A percentile compares a stretch with the other conserved stretches of the same genome.
Evolutionary conservation across 2,113 vertebrate species (phyloP).

Genomic region (Tragelaphus imberbis): DNA sequence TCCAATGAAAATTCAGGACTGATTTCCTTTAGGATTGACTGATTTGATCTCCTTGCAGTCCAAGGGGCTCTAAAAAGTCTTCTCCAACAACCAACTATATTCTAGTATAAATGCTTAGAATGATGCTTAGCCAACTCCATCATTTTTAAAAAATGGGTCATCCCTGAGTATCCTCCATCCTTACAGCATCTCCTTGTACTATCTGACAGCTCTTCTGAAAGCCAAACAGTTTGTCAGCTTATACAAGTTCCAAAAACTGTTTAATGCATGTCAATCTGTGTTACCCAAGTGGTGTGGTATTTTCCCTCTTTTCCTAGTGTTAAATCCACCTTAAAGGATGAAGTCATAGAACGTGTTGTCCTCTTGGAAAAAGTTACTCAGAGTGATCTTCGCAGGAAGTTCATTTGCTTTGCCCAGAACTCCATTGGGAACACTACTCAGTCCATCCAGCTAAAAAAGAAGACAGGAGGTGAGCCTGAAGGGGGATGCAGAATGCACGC

Average conservation of each 20-base stretch:
- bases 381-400: slow-evolving; percentile 78
- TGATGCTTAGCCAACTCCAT: background rate
- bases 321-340: background rate
- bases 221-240: background rate
- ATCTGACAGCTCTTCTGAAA: background rate
- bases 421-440: slow-evolving; percentile 76
- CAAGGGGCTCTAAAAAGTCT: background rate
- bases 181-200: background rate
- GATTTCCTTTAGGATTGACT: background rate
- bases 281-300: background rate
- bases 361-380: slow-evolving; percentile 79
- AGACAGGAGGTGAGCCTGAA: slow-evolving; percentile 74
- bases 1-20: background rate
- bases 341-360: slow-evolving; percentile 36
- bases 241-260: too few relatives aligned
- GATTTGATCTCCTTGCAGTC: background rate
- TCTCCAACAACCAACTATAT: background rate
- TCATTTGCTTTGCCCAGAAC: slow-evolving; percentile 86
- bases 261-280: background rate
- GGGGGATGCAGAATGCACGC: fast-evolving
- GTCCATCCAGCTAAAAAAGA: slow-evolving; percentile 79
- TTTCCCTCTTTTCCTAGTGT: background rate
- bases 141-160: background rate
- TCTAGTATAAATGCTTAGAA: background rate
- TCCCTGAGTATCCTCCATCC: too few relatives aligned